Percentiles rank a stretch among this genome's conserved stretches.
These are phyloP conservation scores for Crocodylus rhombifer DNA, from an alignment of 2,797 vertebrate genomes.

Conservation along the genomic window DNA sequence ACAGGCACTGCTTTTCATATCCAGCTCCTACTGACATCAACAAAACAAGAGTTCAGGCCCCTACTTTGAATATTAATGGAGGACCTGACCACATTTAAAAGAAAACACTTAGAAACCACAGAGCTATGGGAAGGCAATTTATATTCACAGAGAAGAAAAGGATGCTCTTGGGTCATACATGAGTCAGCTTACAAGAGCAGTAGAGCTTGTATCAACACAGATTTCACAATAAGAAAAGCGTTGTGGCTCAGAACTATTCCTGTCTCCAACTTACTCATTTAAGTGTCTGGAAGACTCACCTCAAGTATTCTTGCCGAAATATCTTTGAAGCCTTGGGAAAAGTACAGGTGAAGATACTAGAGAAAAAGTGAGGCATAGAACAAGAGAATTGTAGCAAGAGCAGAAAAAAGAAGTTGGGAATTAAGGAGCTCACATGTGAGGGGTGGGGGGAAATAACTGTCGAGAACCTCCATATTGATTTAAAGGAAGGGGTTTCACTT, in stretches of 20 bases:
- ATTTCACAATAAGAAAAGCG: not conserved
- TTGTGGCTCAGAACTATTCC: not conserved
- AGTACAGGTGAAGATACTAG: not conserved
- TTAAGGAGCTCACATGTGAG: not conserved
- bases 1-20: not conserved
- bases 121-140: not conserved
- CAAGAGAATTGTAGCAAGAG: not conserved
- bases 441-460: not conserved
- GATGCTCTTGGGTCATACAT: not conserved
- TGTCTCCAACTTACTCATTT: not conserved
- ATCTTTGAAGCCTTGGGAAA: slow-evolving; percentile 32
- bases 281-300: not conserved
- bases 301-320: not conserved
- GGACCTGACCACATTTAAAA: not conserved
- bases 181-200: not conserved
- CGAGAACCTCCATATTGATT: not conserved
- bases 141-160: not conserved
- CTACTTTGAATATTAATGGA: not conserved
- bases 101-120: not conserved
- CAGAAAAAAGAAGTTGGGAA: not conserved
- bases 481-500: slow-evolving; percentile 21
- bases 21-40: not conserved
- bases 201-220: not conserved
- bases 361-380: not conserved
- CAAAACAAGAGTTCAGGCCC: fast-evolving